Base-by-base conservation (phyloP, 2,797 vertebrate genomes). In the Mus caroli region DNA sequence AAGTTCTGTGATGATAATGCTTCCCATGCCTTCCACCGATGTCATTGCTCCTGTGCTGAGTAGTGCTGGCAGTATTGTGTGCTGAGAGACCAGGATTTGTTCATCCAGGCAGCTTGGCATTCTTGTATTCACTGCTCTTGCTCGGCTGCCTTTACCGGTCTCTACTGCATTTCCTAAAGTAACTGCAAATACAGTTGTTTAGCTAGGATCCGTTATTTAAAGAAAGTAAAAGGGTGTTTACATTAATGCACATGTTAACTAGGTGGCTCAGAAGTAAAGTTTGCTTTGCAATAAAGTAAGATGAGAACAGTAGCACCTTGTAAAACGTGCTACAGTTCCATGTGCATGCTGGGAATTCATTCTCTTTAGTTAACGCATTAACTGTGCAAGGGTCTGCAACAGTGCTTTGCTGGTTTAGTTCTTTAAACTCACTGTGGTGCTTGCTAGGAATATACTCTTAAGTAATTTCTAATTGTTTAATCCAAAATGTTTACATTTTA, bases 221-320 rank as follows among this genome's bases (percentile, higher is more conserved):
- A 88, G 80, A 80, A 95, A 93, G 60, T 2, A 26, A 90, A 37
- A 84, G 73, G 19, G 2, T 37, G 12, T 75, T 95, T 92, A 6
- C 46, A 90, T 46, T 82, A 26, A 34, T 71, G 54, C n/a, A 3
- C 73, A 58, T 86, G 6, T 91, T 88, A 58, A 56, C 79, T 71
- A 43, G 31, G 24, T 90, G 79, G 17, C 90, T 94, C 20, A n/a
- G 9, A 92, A 87, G 80, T 76, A 40, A 80, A 79, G 31, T 80
- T 92, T 79, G 15, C 75, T 94, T 96, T 95, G 26, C 84, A 77
- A 76, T 85, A 60, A 96, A 88, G 84, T 92, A n/a, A 93, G 88
- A 87, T 77, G 88, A 95, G 20, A 46, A 90, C 50, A n/a, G 52
- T 7, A 88, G 12, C 22, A 58, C 22, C 84, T 87, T 73, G 52